Evolutionary conservation across 2,113 vertebrate species (phyloP).

Genomic region (Hucho hucho): DNA sequence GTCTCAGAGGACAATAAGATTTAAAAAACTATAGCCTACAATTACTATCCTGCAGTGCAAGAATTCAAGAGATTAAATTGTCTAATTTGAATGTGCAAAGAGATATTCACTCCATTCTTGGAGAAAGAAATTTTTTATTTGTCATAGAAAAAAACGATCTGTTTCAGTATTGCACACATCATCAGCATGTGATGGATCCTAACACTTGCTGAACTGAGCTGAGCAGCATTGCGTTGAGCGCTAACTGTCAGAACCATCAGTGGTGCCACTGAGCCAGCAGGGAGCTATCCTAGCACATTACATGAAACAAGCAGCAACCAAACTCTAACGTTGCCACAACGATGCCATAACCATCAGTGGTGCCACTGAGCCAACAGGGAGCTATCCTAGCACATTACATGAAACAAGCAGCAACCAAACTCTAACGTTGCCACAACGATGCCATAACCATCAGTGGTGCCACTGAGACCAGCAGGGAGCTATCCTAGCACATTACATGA

Average conservation of each 20-base stretch:
- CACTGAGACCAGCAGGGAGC: neutral
- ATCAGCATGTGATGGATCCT: neutral
- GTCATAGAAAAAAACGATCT: too few relatives aligned
- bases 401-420: too few relatives aligned
- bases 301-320: too few relatives aligned
- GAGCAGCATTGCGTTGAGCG: neutral
- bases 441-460: neutral
- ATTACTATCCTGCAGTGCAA: neutral
- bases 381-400: too few relatives aligned
- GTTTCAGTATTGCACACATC: too few relatives aligned
- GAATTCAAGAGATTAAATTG: too few relatives aligned
- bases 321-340: too few relatives aligned
- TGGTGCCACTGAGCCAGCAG: neutral
- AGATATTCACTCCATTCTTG: neutral
- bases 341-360: neutral
- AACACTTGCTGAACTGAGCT: neutral
- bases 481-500: too few relatives aligned
- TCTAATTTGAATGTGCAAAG: neutral
- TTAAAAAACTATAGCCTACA: too few relatives aligned
- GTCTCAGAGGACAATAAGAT: too few relatives aligned
- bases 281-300: neutral
- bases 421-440: too few relatives aligned
- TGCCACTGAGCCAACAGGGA: neutral
- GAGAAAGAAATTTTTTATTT: too few relatives aligned
- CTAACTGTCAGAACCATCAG: conserved; percentile 2